Evolutionary conservation across 2,888 invertebrate genomes (phyloP).

Genomic region (Drosophila villosipedis): DNA sequence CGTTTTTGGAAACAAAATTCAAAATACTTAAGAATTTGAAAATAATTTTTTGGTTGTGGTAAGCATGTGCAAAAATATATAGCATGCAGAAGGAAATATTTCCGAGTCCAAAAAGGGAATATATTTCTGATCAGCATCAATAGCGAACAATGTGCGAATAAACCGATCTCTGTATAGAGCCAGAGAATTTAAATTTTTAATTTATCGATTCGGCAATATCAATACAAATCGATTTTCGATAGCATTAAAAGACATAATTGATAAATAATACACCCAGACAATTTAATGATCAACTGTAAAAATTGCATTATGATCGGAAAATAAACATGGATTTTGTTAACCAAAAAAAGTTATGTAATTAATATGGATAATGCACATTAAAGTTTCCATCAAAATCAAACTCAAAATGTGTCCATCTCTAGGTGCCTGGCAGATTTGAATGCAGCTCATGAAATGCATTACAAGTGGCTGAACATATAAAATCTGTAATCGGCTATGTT

Average conservation of each 20-base stretch:
- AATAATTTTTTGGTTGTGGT: too few species aligned
- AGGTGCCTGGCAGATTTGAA: background rate
- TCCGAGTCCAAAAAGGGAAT: background rate
- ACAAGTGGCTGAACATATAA: conserved; percentile 29
- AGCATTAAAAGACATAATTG: background rate
- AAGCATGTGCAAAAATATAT: background rate
- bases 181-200: rapidly evolving
- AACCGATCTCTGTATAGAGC: background rate
- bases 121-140: background rate
- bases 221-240: background rate
- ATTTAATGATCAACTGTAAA: background rate
- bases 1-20: too few species aligned
- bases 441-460: conserved; percentile 35
- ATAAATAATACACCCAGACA: background rate
- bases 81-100: background rate
- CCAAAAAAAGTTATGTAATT: too few species aligned
- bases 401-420: background rate
- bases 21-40: too few species aligned
- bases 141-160: background rate
- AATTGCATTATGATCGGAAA: background rate
- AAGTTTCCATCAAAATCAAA: background rate
- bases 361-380: background rate
- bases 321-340: too few species aligned
- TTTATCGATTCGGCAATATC: background rate
- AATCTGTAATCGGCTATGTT: conserved; percentile 60